phyloP scores from a whole-genome alignment of 1,140 invertebrate genomes.

The Cyrtorhinus lividipennis region DNA sequence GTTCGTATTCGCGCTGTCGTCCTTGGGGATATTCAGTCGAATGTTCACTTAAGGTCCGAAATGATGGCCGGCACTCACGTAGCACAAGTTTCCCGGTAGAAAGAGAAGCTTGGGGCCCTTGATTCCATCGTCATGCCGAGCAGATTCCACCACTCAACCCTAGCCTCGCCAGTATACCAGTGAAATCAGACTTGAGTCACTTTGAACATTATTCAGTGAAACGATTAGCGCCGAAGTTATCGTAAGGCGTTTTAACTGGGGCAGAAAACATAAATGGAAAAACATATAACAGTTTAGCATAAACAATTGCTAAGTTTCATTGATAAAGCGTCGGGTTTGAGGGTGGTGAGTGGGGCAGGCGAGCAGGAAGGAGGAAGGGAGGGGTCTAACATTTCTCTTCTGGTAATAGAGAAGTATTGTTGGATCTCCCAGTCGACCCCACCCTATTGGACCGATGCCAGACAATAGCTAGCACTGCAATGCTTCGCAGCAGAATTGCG shows the following conservation, averaged over 20 bases:
- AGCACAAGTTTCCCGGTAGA: too few species aligned
- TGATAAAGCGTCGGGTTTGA: conserved; percentile 11
- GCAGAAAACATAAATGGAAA: conserved; percentile 16
- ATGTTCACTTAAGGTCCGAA: too few species aligned
- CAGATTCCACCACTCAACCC: too few species aligned
- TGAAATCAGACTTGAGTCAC: too few species aligned
- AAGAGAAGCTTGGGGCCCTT: too few species aligned
- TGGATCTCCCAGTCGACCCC: conserved; percentile 1
- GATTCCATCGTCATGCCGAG: too few species aligned
- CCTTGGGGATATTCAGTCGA: too few species aligned
- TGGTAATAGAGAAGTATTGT: conserved; percentile 16
- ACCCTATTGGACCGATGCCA: conserved; percentile 8
- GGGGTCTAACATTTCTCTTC: conserved; percentile 11
- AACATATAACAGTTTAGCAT: conserved; percentile 15
- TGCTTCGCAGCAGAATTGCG: conserved; percentile 15
- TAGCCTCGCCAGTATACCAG: too few species aligned
- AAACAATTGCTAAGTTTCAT: conserved; percentile 16
- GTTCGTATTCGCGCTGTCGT: too few species aligned
- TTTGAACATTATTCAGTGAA: too few species aligned
- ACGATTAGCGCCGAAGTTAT: neutral
- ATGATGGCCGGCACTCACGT: too few species aligned
- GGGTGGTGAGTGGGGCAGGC: neutral
- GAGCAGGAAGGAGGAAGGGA: neutral
- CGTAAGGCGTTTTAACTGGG: conserved; percentile 5
- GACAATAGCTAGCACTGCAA: conserved; percentile 14